Base-by-base conservation (phyloP, 2,113 vertebrate genomes). In the Pionites leucogaster region DNA sequence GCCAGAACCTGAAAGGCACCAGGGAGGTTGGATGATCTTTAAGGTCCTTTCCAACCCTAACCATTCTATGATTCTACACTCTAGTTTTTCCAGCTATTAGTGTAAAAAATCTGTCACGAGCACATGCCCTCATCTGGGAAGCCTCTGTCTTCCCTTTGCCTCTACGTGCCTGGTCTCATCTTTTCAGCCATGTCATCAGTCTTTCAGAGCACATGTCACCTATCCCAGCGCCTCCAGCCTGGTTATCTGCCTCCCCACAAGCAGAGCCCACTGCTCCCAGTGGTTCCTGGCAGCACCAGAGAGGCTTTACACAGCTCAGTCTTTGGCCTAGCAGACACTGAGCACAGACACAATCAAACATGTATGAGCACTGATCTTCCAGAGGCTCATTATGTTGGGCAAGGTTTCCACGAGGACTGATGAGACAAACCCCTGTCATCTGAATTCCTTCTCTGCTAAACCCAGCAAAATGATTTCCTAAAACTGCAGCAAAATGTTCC, bases 81-180 rank as follows among this genome's bases (percentile, higher is more conserved):
- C 78, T 20, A 27, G 33, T 59, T 92, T 82, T 81, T 11, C 49
- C 42, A 89, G 72, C 33, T 2, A 0, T 15, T 44, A 6, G 23
- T 14, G 13, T 9, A 59, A 86, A 91, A 84, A 82, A 68, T 17
- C 39, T 44, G 33, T 14, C 72, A 42, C 59, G 25, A 44, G 25
- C 37, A 9, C 10, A 7, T 2, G 29, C 2, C 33, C 42, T 62
- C 0, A 0, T 12, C 41, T 42, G 80, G 59, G 46, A 62, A 72
- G 37, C 31, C 24, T n/a, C 60, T 31, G 12, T 8, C 52, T 18
- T 33, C 18, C 75, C 39, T 50, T 22, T 19, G 9, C 25, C 64
- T 74, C 63, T 9, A 1, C 0, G 0, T 33, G 75, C n/a, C 18
- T 0, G 2, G 31, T 23, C 37, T 68, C 4, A 0, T 20, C n/a